These are phyloP conservation scores for Drosophila biarmipes DNA, from an alignment of 1,140 invertebrate genomes.

Conservation along the genomic window DNA sequence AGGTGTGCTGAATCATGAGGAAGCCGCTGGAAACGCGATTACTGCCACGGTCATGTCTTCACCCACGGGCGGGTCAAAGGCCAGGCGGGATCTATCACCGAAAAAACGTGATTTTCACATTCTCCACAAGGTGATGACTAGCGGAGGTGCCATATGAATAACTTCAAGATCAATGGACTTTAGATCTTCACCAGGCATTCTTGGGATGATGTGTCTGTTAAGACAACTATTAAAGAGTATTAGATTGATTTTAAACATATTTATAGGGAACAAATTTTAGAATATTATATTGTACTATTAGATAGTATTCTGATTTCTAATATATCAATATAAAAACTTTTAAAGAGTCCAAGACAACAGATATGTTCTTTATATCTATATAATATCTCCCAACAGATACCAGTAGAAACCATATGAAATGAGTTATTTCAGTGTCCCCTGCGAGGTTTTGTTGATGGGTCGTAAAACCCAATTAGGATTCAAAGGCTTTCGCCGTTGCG, in stretches of 20 bases:
- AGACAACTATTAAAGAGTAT: too few relatives aligned
- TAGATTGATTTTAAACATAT: too few relatives aligned
- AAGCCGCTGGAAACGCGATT: conserved; percentile 52
- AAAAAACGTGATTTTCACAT: background rate
- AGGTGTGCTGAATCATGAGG: conserved; percentile 63
- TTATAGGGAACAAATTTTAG: too few relatives aligned
- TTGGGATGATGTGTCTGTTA: too few relatives aligned
- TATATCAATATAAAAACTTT: background rate
- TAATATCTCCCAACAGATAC: background rate
- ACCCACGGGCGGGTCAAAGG: background rate
- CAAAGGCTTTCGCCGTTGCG: conserved; percentile 9
- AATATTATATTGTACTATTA: too few relatives aligned
- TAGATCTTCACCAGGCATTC: too few relatives aligned
- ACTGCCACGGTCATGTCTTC: conserved; percentile 56
- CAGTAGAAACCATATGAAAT: conserved; percentile 1
- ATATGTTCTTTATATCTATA: background rate
- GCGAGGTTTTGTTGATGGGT: conserved; percentile 23
- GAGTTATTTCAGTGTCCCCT: background rate
- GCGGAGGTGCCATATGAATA: background rate
- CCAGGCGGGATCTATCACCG: too few relatives aligned
- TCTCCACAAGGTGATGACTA: conserved; percentile 3
- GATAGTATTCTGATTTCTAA: too few relatives aligned
- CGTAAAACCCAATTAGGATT: conserved; percentile 36
- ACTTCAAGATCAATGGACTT: background rate
- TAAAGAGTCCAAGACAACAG: background rate